Conservation (phyloP, 2,113 vertebrate species). For the Myotis davidii region DNA sequence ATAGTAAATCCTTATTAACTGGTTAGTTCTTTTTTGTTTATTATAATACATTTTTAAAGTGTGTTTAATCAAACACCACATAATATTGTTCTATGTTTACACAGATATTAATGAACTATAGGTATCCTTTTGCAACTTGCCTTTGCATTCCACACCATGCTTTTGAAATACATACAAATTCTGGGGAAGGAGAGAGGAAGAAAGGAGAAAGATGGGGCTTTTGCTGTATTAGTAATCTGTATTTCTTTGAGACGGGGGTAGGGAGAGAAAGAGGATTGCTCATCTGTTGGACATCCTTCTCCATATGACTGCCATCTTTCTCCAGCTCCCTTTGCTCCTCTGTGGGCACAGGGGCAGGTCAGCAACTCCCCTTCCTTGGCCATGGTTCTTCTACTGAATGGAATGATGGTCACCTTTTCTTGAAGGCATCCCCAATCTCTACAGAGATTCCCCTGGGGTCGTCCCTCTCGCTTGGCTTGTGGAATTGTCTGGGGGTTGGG, state of each 20-base stretch:
- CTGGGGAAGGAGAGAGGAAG: background rate
- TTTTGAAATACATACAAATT: background rate
- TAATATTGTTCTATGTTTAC: background rate
- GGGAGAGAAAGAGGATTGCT: background rate
- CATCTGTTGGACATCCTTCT: no score
- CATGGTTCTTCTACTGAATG: background rate
- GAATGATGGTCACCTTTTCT: background rate
- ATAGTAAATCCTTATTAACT: background rate
- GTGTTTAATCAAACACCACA: background rate
- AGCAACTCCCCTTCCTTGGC: background rate
- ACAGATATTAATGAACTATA: background rate
- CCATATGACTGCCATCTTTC: background rate
- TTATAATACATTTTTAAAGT: background rate
- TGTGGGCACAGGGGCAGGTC: background rate
- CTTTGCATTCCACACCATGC: background rate
- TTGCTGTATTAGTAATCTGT: background rate
- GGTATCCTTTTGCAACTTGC: background rate
- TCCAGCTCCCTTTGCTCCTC: background rate
- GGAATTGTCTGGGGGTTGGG: background rate
- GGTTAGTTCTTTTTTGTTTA: slow-evolving; percentile 14
- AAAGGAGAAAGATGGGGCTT: background rate
- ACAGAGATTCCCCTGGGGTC: background rate
- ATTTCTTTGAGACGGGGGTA: background rate
- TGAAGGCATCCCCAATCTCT: background rate
- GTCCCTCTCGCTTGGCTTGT: background rate